These are phyloP conservation scores for Mareca penelope DNA, from an alignment of 2,797 vertebrate genomes.

Conservation along the genomic window DNA sequence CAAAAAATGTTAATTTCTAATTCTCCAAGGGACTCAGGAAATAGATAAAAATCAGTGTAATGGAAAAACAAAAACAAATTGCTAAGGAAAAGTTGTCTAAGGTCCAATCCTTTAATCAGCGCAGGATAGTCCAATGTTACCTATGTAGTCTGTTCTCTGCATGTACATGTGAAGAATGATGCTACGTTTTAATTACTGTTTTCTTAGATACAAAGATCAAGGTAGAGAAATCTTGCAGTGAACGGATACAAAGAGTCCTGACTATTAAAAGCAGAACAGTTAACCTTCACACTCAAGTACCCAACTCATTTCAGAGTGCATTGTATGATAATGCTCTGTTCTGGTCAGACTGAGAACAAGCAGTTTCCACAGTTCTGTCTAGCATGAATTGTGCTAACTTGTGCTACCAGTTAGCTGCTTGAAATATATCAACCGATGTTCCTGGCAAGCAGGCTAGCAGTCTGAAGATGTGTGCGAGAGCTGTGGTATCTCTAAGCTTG, in stretches of 20 bases:
- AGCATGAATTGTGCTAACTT: slow-evolving; percentile 1
- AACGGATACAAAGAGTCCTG: not conserved
- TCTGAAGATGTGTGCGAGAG: not conserved
- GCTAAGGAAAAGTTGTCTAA: not conserved
- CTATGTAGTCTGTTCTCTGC: not conserved
- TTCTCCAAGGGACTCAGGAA: not conserved
- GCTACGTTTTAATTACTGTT: not conserved
- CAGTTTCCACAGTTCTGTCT: slow-evolving; percentile 12
- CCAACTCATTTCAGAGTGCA: not conserved
- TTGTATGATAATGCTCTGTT: not conserved
- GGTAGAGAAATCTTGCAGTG: not conserved
- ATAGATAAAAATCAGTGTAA: not conserved
- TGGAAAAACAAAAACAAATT: not conserved
- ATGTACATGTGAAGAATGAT: not conserved
- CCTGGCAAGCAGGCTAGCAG: not conserved
- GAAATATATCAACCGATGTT: not conserved
- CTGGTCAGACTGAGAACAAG: not conserved
- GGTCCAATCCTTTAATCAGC: not conserved
- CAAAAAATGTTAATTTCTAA: not conserved
- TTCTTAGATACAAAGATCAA: not conserved
- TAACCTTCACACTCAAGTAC: not conserved
- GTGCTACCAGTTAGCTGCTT: not conserved
- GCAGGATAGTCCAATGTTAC: not conserved
- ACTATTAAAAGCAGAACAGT: not conserved
- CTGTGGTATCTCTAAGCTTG: not conserved